A percentile compares a stretch with the other conserved stretches of the same genome.
These are phyloP conservation scores for Copidosoma floridanum DNA, from an alignment of 1,140 invertebrate genomes.

Conservation along the genomic window DNA sequence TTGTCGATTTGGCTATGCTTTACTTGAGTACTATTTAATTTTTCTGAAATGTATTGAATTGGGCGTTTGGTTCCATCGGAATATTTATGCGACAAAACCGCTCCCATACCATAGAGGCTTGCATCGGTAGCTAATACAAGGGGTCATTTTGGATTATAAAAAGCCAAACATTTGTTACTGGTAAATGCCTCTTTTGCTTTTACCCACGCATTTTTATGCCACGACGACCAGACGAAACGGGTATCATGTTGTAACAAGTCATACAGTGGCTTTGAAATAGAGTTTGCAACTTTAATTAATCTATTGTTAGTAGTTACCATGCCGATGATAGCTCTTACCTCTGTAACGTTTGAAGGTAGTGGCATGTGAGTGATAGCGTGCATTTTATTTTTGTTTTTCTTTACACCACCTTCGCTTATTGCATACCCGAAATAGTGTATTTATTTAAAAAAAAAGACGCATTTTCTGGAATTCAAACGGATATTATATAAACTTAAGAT, in stretches of 20 bases:
- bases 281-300: conserved; percentile 37
- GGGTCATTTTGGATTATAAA: neutral
- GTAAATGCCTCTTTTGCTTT: conserved; percentile 14
- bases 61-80: conserved; percentile 37
- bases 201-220: neutral
- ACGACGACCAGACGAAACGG: neutral
- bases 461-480: conserved; percentile 6
- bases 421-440: conserved; percentile 14
- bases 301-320: conserved; percentile 38
- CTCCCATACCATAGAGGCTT: conserved; percentile 38
- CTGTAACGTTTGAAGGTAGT: conserved; percentile 29
- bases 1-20: conserved; percentile 56
- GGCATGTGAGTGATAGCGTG: neutral
- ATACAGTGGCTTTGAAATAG: conserved; percentile 27
- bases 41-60: conserved; percentile 51
- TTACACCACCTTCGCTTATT: conserved; percentile 5
- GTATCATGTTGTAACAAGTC: conserved; percentile 25
- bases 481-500: conserved; percentile 22
- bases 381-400: conserved; percentile 4
- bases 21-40: conserved; percentile 46
- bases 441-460: too few species aligned
- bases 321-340: conserved; percentile 41
- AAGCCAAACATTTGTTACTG: conserved; percentile 17
- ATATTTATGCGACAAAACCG: conserved; percentile 36
- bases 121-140: conserved; percentile 34